Evolutionary conservation across 2,888 invertebrate genomes (phyloP), one percentile per base, ranked within the genome.

Genomic region (Bombyx huttoni): DNA sequence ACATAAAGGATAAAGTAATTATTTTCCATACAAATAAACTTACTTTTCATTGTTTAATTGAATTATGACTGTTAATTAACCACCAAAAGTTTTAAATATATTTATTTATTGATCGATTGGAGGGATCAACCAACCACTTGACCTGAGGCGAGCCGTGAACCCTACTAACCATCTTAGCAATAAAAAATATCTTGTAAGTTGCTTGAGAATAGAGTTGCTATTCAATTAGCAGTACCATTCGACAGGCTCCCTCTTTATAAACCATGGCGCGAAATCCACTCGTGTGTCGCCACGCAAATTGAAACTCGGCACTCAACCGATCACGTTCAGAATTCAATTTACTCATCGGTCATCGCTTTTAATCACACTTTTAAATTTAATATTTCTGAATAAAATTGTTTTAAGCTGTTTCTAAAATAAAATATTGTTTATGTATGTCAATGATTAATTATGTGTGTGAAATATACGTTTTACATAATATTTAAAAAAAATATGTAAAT

Each of bases 281-380:
- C 73, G 74, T 82, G 77, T 86, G 85, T 83, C 87, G 84, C 81
- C 81, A 79, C 81, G 82, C 84, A 87, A 88, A 87, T 87, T 88
- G 86, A 88, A 88, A 87, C 81, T 77, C 75, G 68, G 68, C 82
- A 77, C 87, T 87, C 75, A 74, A 84, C 78, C 67, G 72, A 80
- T 83, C 77, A 71, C 74, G 64, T 71, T 78, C 78, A 68, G 78
- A 40, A 40, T 40, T 40, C 40, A 40, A 40, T 40, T 10, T 24
- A 24, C 24, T 24, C 24, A 76, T 78, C 70, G 75, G 69, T 71
- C 75, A 68, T 24, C 5, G 24, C 24, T 24, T 24, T 24, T 6
- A 40, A 0, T 40, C 40, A 40, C 40, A 40, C 40, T 40, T 40
- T 8, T 40, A 10, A 10, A 8, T 12, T 40, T 40, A 40, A 40